A percentile compares a stretch with the other conserved stretches of the same genome.
phyloP scores from a whole-genome alignment of 1,140 invertebrate genomes.

The Nebria ingens region DNA sequence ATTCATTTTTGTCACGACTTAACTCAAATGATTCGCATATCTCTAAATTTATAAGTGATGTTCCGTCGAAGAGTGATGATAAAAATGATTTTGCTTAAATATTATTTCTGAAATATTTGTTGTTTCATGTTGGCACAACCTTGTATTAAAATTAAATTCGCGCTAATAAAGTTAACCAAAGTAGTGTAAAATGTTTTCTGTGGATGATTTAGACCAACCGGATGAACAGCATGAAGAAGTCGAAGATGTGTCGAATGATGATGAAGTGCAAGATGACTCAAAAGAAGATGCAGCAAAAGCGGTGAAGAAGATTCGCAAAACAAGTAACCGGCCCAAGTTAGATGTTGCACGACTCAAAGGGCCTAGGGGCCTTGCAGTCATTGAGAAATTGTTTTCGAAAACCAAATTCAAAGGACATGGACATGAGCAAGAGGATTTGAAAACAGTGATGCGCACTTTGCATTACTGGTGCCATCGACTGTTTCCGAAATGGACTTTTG shows the following conservation, averaged over 20 bases:
- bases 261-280: slow-evolving; percentile 17
- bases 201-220: slow-evolving; percentile 14
- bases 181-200: slow-evolving; percentile 10
- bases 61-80: slow-evolving; percentile 13
- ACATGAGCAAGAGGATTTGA: slow-evolving; percentile 72
- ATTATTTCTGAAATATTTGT: slow-evolving; percentile 2
- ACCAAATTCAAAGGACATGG: slow-evolving; percentile 77
- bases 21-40: slow-evolving; percentile 32
- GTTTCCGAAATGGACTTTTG: slow-evolving; percentile 79
- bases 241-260: slow-evolving; percentile 12
- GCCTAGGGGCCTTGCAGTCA: slow-evolving; percentile 63
- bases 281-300: slow-evolving; percentile 19
- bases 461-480: slow-evolving; percentile 89
- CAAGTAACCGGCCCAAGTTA: slow-evolving; percentile 53
- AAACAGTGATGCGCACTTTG: slow-evolving; percentile 65
- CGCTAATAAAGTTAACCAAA: slow-evolving; percentile 12
- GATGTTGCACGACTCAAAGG: slow-evolving; percentile 61
- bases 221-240: slow-evolving; percentile 22
- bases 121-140: neutral
- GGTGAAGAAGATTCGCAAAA: slow-evolving; percentile 34
- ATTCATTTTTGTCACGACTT: slow-evolving; percentile 46
- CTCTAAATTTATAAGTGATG: slow-evolving; percentile 14
- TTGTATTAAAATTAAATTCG: neutral
- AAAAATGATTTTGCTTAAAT: slow-evolving; percentile 9
- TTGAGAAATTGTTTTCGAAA: slow-evolving; percentile 69